Percentiles rank a stretch among this genome's conserved stretches.
These are phyloP conservation scores for Cololabis saira DNA, from an alignment of 2,113 vertebrate genomes.

Conservation along the genomic window DNA sequence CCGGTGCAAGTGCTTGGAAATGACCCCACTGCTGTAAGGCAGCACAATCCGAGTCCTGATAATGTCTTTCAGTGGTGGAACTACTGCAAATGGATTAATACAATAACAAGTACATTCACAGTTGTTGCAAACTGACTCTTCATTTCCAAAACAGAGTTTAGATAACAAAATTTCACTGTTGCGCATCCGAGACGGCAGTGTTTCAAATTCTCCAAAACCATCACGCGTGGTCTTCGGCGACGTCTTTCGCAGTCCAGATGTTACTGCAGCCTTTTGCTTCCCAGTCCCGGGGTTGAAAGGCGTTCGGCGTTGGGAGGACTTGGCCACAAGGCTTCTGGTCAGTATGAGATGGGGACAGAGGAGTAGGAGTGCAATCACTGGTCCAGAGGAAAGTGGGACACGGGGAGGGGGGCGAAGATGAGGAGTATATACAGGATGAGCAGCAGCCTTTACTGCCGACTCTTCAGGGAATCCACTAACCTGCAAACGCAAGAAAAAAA, in stretches of 20 bases:
- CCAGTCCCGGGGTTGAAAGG: conserved; percentile 56
- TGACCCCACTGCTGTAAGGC: too few relatives aligned
- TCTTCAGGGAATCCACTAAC: conserved; percentile 97
- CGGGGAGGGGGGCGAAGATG: conserved; percentile 44
- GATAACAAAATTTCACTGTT: too few relatives aligned
- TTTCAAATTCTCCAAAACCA: conserved; percentile 12
- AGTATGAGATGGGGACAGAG: background rate
- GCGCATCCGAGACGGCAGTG: too few relatives aligned
- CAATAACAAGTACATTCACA: too few relatives aligned
- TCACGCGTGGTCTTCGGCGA: background rate
- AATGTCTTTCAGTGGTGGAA: too few relatives aligned
- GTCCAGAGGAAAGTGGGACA: conserved; percentile 50
- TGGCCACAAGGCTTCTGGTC: conserved; percentile 55
- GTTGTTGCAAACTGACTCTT: too few relatives aligned
- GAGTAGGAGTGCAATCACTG: conserved; percentile 65
- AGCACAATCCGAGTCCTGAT: too few relatives aligned
- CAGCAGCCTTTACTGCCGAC: conserved; percentile 87
- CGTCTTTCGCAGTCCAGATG: conserved; percentile 21
- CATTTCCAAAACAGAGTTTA: background rate
- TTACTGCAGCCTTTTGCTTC: conserved; percentile 57
- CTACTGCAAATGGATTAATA: too few relatives aligned
- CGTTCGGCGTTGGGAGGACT: conserved; percentile 42
- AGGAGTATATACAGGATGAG: conserved; percentile 72
- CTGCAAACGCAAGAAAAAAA: conserved; percentile 70
- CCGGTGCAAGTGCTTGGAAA: too few relatives aligned